Evolutionary conservation across 2,113 vertebrate genomes (phyloP), one percentile per base, ranked within the genome.

Genomic region (Meles meles): DNA sequence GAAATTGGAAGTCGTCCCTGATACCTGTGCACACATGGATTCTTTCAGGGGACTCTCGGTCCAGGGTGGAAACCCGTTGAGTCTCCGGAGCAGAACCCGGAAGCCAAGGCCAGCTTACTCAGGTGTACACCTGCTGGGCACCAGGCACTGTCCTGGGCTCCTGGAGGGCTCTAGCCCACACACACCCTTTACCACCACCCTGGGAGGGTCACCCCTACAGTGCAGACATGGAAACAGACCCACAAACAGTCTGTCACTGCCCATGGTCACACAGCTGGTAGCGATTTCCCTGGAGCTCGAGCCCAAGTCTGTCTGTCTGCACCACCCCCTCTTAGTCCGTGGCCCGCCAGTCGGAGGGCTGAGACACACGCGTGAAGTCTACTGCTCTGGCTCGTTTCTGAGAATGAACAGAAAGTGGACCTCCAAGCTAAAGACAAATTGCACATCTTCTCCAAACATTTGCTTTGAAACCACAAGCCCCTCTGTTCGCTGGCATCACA

Each of bases 391-490:
- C 42, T 49, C 14, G 42, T 96, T 57, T 74, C 63, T 49, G 71
- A 85, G 63, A 81, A 83, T 1, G 3, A 74, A 88, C 31, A 44
- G 79, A 27, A 83, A 84, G 47, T 0, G 23, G 86, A 77, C 77
- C 63, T 84, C 17, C 29, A 76, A 42, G 65, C 49, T 86, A 25
- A 89, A 98, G 79, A 74, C 47, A 63, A 86, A 96, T 71, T 31
- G 71, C 55, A 97, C 34, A 88, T 39, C 85, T 95, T 93, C 84
- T n/a, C 81, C 77, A 94, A 96, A 96, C 79, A 92, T 93, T 96
- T 98, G 95, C 97, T 98, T 92, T 94, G 95, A 95, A 97, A 96
- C 96, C 97, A 97, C 29, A 76, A 83, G 85, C 74, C 97, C 76
- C 59, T 93, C 88, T 86, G 95, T 65, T 74, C 0, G 21, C 61